Conservation (phyloP, 2,888 invertebrate genomes). For the Oasisia sp. region DNA sequence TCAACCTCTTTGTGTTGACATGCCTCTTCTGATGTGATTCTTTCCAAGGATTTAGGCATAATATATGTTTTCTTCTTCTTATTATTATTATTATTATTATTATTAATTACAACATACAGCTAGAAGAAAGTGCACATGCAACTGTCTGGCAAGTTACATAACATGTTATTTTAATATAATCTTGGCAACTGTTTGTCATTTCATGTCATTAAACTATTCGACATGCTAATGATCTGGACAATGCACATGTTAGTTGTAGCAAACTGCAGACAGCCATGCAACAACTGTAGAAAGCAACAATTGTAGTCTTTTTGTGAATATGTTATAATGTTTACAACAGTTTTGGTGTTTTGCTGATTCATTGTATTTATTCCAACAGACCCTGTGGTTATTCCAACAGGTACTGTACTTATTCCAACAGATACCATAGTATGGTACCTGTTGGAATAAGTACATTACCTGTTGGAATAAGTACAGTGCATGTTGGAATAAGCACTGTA, state of each 20-base stretch:
- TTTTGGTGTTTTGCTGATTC: neutral
- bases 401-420: constrained; percentile 62
- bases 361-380: constrained; percentile 46
- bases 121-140: no score
- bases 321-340: neutral
- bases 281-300: neutral
- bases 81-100: no score
- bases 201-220: no score
- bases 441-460: constrained; percentile 65
- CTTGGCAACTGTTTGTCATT: no score
- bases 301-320: neutral
- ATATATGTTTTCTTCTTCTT: no score
- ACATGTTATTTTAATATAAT: no score
- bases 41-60: no score
- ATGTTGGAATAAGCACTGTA: constrained; percentile 43
- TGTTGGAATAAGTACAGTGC: constrained; percentile 55
- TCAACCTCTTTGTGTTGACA: no score
- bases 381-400: constrained; percentile 52
- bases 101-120: no score
- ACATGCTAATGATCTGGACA: no score
- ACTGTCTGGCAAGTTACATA: no score
- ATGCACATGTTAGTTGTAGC: neutral
- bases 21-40: no score
- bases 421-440: constrained; percentile 63
- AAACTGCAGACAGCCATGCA: neutral